These are phyloP conservation scores for Acrossocheilus fasciatus DNA, from an alignment of 2,797 vertebrate species.

Conservation along the genomic window DNA sequence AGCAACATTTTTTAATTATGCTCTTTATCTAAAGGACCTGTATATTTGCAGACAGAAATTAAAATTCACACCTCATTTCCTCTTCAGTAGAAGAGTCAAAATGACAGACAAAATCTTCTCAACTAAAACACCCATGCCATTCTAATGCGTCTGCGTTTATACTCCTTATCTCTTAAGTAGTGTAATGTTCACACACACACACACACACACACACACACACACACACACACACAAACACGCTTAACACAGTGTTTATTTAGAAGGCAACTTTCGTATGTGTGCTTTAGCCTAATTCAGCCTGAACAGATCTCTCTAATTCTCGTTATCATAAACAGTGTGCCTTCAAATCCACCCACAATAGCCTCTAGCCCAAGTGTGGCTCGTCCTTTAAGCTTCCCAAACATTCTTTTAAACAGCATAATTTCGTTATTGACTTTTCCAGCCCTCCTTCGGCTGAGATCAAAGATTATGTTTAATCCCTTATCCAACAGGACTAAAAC, in stretches of 20 bases:
- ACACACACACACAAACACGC: constrained; percentile 33
- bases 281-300: constrained; percentile 15
- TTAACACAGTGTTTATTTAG: neutral
- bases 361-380: constrained; percentile 4
- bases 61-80: constrained; percentile 79
- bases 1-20: constrained; percentile 79
- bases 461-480: constrained; percentile 64
- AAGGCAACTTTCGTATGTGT: neutral
- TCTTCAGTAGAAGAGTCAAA: constrained; percentile 69
- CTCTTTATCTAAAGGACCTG: constrained; percentile 72
- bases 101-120: constrained; percentile 65
- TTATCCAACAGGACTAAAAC: constrained; percentile 32
- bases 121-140: constrained; percentile 65
- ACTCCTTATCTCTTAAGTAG: constrained; percentile 1
- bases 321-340: constrained; percentile 10
- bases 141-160: constrained; percentile 59
- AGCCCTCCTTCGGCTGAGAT: constrained; percentile 57
- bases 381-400: constrained; percentile 31
- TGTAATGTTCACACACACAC: neutral
- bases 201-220: constrained; percentile 27
- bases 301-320: constrained; percentile 24
- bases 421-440: constrained; percentile 62
- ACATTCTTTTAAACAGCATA: constrained; percentile 41
- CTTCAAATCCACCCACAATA: constrained; percentile 27
- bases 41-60: constrained; percentile 78